phyloP scores from a whole-genome alignment of 2,888 invertebrate species.

The Plebejus anna region DNA sequence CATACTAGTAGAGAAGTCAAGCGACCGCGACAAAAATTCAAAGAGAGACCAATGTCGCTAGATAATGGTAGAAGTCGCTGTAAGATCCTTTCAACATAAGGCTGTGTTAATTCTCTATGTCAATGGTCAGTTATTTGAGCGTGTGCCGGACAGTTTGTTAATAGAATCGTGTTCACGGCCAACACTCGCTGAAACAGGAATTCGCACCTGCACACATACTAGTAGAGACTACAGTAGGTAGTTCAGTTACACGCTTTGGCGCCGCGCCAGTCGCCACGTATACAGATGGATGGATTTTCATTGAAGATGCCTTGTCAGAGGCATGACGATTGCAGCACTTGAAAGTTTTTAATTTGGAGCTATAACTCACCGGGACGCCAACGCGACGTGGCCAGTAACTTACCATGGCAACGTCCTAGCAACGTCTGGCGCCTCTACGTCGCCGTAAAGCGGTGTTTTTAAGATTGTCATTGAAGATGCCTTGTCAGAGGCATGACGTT shows the following conservation, averaged over 20 bases:
- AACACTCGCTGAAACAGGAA: constrained; percentile 10
- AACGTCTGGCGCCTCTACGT: too few relatives aligned
- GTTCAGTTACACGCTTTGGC: not conserved
- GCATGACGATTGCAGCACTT: not conserved
- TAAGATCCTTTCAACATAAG: not conserved
- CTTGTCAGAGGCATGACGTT: too few relatives aligned
- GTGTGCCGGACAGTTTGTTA: constrained; percentile 15
- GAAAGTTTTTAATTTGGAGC: too few relatives aligned
- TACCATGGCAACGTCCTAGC: too few relatives aligned
- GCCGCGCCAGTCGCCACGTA: not conserved
- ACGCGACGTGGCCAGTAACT: too few relatives aligned
- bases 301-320: not conserved
- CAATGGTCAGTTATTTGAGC: constrained; percentile 4
- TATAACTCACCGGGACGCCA: too few relatives aligned
- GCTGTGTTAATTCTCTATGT: not conserved
- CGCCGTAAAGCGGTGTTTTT: too few relatives aligned
- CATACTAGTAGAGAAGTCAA: constrained; percentile 31
- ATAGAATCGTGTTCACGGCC: constrained; percentile 21
- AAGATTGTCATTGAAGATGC: too few relatives aligned
- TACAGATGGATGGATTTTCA: not conserved
- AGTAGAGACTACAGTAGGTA: not conserved
- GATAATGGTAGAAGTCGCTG: not conserved
- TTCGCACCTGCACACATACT: constrained; percentile 32
- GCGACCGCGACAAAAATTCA: too few relatives aligned
- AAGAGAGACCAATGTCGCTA: not conserved